These are phyloP conservation scores for Alcis repandata DNA, from an alignment of 2,888 invertebrate species.

Conservation along the genomic window DNA sequence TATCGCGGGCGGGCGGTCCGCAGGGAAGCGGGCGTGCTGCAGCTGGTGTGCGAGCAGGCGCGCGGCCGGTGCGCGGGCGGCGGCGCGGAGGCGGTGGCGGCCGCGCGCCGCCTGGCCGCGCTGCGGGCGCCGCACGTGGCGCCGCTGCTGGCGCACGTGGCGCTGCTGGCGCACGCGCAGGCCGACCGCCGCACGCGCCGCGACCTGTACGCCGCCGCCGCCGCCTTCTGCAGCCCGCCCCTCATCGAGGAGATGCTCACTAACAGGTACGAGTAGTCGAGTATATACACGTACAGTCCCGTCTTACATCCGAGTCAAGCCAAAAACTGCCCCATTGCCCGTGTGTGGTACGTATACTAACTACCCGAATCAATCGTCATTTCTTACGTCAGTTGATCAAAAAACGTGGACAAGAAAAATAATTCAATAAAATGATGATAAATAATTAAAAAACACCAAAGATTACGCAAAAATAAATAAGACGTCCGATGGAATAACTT, in stretches of 20 bases:
- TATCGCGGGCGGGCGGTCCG: background rate
- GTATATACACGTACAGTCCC: too few species aligned
- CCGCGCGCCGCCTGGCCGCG: constrained; percentile 63
- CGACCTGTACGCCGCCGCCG: constrained; percentile 66
- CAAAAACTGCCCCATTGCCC: too few species aligned
- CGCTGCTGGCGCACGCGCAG: constrained; percentile 60
- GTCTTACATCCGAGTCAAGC: background rate
- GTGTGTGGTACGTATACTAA: too few species aligned
- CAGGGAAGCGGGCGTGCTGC: constrained; percentile 71
- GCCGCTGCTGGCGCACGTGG: constrained; percentile 59
- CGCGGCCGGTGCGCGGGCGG: constrained; percentile 60
- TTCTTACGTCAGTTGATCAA: too few species aligned
- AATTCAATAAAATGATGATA: too few species aligned
- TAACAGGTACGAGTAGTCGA: constrained; percentile 59
- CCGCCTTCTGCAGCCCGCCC: constrained; percentile 49
- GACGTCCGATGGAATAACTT: too few species aligned
- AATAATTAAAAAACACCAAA: too few species aligned
- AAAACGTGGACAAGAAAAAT: too few species aligned
- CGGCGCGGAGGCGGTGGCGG: constrained; percentile 56
- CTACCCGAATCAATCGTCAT: too few species aligned
- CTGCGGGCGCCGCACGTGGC: constrained; percentile 60
- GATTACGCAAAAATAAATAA: too few species aligned
- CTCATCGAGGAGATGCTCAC: constrained; percentile 59
- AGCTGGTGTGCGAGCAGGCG: constrained; percentile 58
- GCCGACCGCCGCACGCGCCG: constrained; percentile 60